Evolutionary conservation across 2,797 vertebrate species (phyloP), one percentile per base, ranked within the genome.

Genomic region (Ciconia nigra): DNA sequence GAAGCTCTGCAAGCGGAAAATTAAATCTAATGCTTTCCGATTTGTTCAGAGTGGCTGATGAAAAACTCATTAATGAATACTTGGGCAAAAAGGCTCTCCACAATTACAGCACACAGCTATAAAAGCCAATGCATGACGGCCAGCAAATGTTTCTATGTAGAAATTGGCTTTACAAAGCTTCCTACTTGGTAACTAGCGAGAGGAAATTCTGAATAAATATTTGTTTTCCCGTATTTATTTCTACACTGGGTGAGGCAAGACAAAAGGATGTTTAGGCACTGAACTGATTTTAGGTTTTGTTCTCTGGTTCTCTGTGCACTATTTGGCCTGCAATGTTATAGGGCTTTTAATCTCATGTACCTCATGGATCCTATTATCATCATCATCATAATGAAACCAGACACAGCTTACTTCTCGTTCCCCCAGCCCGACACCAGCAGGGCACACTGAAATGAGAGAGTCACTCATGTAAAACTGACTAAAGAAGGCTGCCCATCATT

Each of bases 341-440:
- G 79, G 85, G 72, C 26, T 83, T 95, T 93, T 90, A 83, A 87
- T 67, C 79, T 94, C 62, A 62, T 62, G 42, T 42, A 92, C 39
- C n/a, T 65, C 6, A 20, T 73, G 76, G 84, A 95, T 88, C 71
- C 91, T 70, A n/a, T 62, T 77, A 82, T 78, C 79, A 72, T 46
- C 79, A 72, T 46, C 59, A 93, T 97, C 96, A 98, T 97, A 97
- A 96, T 83, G 97, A 98, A 98, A 98, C 96, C 96, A 98, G 97
- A 98, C 98, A 97, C 78, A 55, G 41, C 55, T 97, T 80, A 97
- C 95, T 98, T 98, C 97, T 95, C 54, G 13, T 97, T 96, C 93
- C 94, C 77, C 87, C 69, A 87, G 94, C 78, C 89, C 3, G 17
- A 96, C 93, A 96, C 77, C 37, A 44, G 77, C 89, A 54, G 35